Base-by-base conservation (phyloP, 2,113 vertebrate species). In the Myxocyprinus asiaticus region DNA sequence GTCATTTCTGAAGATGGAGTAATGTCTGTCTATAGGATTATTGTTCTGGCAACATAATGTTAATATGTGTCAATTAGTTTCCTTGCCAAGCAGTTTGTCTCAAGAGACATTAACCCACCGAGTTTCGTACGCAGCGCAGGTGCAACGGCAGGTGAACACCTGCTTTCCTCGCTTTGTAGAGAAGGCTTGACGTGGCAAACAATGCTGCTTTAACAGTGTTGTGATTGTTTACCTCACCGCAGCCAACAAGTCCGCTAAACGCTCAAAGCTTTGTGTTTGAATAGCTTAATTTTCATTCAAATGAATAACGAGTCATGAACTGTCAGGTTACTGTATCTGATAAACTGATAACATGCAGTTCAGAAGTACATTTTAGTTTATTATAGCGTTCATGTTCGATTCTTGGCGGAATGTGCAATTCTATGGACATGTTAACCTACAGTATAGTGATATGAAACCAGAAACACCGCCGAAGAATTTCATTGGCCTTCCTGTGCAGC, bases 401-500 rank as follows among this genome's bases (percentile, higher is more conserved):
- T n/a, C 55, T 43, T 43, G 11, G 42, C n/a, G 22, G 22, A n/a
- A n/a, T n/a, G n/a, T n/a, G n/a, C n/a, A n/a, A 33, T 33, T 33
- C 22, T 33, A 33, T 33, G 22, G 22, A 33, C 1, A 33, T 33
- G 22, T 33, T 33, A 33, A 33, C 22, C 22, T 33, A 33, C 22
- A 33, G 22, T 33, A 33, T 71, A 5, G 15, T 67, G 53, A 69
- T 42, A 15, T 79, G 70, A 79, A 82, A 66, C 71, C 61, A 76
- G 72, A 80, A 44, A 80, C 82, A 83, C 33, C 47, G 33, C 6
- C 44, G 50, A 80, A 44, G 51, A 22, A 83, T 80, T 71, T 42
- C 42, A 15, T 56, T 9, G 70, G 11, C 69, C n/a, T 15, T 45
- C 67, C 5, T 76, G 66, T 66, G n/a, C 67, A 14, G 0, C 45